A percentile compares a stretch with the other conserved stretches of the same genome.
phyloP scores from a whole-genome alignment of 2,888 invertebrate genomes.

The Eupithecia abbreviata region DNA sequence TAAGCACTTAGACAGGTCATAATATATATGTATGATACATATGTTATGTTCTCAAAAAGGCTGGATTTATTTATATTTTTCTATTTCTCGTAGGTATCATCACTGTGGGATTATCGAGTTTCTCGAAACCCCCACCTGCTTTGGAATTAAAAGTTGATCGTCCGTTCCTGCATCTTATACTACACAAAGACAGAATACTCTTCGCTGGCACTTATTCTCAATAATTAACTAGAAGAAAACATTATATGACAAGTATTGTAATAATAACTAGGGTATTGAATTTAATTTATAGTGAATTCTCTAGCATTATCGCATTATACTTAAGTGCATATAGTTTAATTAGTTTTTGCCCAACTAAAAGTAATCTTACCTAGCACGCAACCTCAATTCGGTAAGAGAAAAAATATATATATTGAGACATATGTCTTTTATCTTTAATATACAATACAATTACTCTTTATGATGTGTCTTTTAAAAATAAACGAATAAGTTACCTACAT shows the following conservation, averaged over 20 bases:
- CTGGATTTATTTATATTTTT: not conserved
- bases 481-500: not conserved
- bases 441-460: no score
- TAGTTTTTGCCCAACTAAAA: not conserved
- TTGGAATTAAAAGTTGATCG: slow-evolving; percentile 37
- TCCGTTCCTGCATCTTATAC: slow-evolving; percentile 42
- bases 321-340: not conserved
- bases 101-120: slow-evolving; percentile 12
- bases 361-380: no score
- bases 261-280: no score
- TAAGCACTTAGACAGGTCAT: no score
- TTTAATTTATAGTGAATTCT: no score
- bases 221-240: not conserved
- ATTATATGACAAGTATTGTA: no score
- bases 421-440: no score
- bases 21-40: no score
- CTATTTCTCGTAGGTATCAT: slow-evolving; percentile 16
- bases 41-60: not conserved
- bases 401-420: no score
- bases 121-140: slow-evolving; percentile 19
- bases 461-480: not conserved
- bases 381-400: no score
- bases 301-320: no score
- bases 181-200: slow-evolving; percentile 35
- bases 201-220: slow-evolving; percentile 28